phyloP scores from a whole-genome alignment of 2,888 invertebrate genomes.

The Congeria kusceri region DNA sequence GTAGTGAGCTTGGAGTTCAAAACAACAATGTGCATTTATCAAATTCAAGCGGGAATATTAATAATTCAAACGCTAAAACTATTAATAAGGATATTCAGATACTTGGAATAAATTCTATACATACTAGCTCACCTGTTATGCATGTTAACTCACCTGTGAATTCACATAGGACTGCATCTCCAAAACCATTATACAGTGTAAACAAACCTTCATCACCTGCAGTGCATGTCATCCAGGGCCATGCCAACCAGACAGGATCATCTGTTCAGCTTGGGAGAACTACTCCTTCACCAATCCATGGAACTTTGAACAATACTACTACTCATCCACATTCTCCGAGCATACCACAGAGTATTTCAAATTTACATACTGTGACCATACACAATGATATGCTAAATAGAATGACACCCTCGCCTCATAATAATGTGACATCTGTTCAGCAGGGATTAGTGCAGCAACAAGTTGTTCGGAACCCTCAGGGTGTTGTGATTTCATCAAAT shows the following conservation, averaged over 20 bases:
- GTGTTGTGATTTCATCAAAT: conserved; percentile 45
- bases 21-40: conserved; percentile 69
- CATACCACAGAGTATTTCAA: conserved; percentile 34
- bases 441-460: conserved; percentile 44
- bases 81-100: conserved; percentile 74
- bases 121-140: conserved; percentile 68
- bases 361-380: conserved; percentile 24
- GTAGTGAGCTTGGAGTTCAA: conserved; percentile 67
- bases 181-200: conserved; percentile 62
- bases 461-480: conserved; percentile 45
- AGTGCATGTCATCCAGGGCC: conserved; percentile 61
- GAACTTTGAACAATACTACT: conserved; percentile 19
- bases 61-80: conserved; percentile 65
- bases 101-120: conserved; percentile 80
- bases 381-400: conserved; percentile 38
- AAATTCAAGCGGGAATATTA: conserved; percentile 68
- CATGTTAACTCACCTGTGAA: conserved; percentile 63
- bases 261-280: conserved; percentile 48
- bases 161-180: conserved; percentile 64
- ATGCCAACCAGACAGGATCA: conserved; percentile 53
- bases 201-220: conserved; percentile 61
- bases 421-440: conserved; percentile 35
- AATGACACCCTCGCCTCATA: conserved; percentile 43
- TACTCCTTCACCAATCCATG: conserved; percentile 42
- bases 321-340: conserved; percentile 12